Base-by-base conservation (phyloP, 2,113 vertebrate species). In the Eulemur macaco region DNA sequence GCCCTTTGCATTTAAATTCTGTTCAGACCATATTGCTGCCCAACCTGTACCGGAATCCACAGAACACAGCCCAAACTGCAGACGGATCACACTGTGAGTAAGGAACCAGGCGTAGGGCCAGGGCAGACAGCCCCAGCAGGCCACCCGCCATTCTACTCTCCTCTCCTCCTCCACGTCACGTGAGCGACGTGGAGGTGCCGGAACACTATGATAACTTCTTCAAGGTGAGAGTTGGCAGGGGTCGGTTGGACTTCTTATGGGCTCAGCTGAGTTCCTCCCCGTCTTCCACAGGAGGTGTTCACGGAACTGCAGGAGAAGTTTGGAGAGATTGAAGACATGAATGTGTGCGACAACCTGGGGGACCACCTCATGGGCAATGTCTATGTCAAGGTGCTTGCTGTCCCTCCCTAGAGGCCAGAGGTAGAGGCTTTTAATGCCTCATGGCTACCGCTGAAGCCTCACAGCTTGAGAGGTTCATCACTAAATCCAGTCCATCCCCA, bases 301-400 rank as follows among this genome's bases (percentile, higher is more conserved):
- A 96, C 88, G 1, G 98, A 98, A 88, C 83, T 98, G 92, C 98
- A 98, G 63, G 97, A 98, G 84, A 97, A 98, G 66, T 98, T 97
- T 3, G 89, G 97, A 11, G 96, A 97, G 84, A 97, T 97, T 23
- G 96, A 98, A 96, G 96, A 98, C 89, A 98, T 97, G 98, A 98
- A 98, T 63, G 87, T 98, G 50, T 98, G 97, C 3, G 93, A 98
- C 91, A 98, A 98, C 96, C 92, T 97, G 20, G 97, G 98, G 23
- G 96, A 98, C 76, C 98, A 98, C 82, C 94, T 97, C 23, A 78
- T 98, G 39, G 97, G 95, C 84, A 98, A 97, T 76, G 94, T 98
- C 91, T 98, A 93, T 34, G 96, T 98, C 83, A 98, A 96, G 97
- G 97, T 98, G 90, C 86, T 78, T 84, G 45, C 66, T 80, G 64